Evolutionary conservation across 1,140 invertebrate species (phyloP).

Genomic region (Brachionus paranguensis): DNA sequence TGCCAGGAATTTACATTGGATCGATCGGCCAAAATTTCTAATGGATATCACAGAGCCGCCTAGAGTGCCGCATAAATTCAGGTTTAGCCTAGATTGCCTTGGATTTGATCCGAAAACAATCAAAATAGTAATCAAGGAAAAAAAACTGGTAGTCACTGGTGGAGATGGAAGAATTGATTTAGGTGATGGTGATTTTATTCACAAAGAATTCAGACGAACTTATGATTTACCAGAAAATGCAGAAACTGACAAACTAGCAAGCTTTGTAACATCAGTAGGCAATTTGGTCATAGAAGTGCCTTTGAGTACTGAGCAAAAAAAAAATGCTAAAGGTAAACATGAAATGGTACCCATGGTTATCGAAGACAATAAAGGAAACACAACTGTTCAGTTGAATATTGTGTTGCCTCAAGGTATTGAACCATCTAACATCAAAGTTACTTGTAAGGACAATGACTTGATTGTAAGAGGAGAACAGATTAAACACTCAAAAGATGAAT

Average conservation of each 20-base stretch:
- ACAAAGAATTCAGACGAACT: slow-evolving; percentile 10
- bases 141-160: not conserved
- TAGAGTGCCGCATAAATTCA: slow-evolving; percentile 8
- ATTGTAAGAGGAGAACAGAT: slow-evolving; percentile 6
- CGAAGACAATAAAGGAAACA: slow-evolving; percentile 17
- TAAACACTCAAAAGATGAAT: not conserved
- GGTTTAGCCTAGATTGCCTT: slow-evolving; percentile 2
- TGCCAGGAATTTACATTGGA: not conserved
- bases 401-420: not conserved
- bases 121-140: not conserved
- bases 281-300: slow-evolving; percentile 25
- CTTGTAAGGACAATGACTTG: slow-evolving; percentile 23
- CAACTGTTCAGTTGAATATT: not conserved
- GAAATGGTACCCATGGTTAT: not conserved
- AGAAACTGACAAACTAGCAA: slow-evolving; percentile 5
- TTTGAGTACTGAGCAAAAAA: slow-evolving; percentile 8
- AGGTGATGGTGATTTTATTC: not conserved
- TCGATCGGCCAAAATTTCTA: not conserved
- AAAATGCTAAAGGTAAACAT: not conserved
- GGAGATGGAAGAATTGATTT: not conserved
- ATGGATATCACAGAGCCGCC: not conserved
- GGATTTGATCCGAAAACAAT: slow-evolving; percentile 30
- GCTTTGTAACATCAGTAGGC: slow-evolving; percentile 15
- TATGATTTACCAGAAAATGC: slow-evolving; percentile 2
- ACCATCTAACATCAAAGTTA: slow-evolving; percentile 19